A percentile compares a stretch with the other conserved stretches of the same genome.
Conservation (phyloP, 2,113 vertebrate genomes). For the Probosciger aterrimus region DNA sequence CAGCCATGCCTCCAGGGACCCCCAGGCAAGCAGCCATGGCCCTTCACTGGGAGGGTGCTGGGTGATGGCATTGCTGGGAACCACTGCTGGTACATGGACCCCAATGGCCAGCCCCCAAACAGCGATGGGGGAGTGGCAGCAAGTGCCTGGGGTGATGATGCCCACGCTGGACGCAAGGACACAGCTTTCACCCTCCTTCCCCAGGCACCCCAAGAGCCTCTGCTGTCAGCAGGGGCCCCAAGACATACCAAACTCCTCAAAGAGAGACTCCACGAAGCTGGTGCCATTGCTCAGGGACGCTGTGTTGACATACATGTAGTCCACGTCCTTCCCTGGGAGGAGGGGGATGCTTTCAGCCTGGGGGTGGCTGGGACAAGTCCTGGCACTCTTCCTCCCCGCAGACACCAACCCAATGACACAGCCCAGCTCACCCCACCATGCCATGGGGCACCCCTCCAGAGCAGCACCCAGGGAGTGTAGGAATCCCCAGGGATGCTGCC, state of each 20-base stretch:
- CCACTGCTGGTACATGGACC: neutral
- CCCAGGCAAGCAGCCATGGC: neutral
- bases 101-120: rapidly evolving
- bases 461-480: rapidly evolving
- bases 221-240: neutral
- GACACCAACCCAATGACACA: neutral
- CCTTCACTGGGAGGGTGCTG: neutral
- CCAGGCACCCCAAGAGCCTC: rapidly evolving
- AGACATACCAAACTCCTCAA: slow-evolving; percentile 90
- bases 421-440: too few relatives aligned
- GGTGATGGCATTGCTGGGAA: neutral
- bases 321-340: slow-evolving; percentile 81
- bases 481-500: neutral
- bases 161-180: neutral
- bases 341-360: neutral
- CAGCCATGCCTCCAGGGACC: neutral
- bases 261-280: slow-evolving; percentile 97
- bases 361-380: neutral
- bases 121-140: neutral
- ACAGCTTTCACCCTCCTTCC: neutral
- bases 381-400: neutral
- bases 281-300: slow-evolving; percentile 90
- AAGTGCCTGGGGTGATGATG: rapidly evolving
- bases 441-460: rapidly evolving
- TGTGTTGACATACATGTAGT: slow-evolving; percentile 92